Base-by-base conservation (phyloP, 2,113 vertebrate species). In the Redunca redunca region DNA sequence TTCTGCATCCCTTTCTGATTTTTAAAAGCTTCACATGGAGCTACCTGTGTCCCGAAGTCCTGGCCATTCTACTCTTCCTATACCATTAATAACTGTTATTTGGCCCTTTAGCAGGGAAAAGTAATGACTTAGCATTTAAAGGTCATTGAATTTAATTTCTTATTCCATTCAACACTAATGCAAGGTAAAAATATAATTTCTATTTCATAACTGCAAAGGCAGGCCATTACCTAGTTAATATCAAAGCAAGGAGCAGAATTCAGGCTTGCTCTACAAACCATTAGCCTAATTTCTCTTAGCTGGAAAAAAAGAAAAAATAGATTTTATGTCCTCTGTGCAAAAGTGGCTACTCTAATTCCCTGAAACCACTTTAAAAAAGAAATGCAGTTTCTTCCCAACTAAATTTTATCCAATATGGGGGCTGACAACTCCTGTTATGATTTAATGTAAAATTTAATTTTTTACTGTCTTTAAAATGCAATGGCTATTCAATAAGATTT, bases 151-250 rank as follows among this genome's bases (percentile, higher is more conserved):
- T 90, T 97, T 85, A 64, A 96, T 95, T 96, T 87, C 28, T 91
- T 94, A 81, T n/a, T 14, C 52, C 55, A 94, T 78, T 94, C n/a
- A 91, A 57, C 28, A 90, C 36, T 58, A 94, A 90, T 62, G 19
- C 15, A 95, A 95, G 21, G 33, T 91, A 91, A 78, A 96, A 94
- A 64, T 55, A 81, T 90, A 87, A 58, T 67, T 77, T 93, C 16
- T 53, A 57, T 60, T 94, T 94, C 57, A 60, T 92, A 97, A 95
- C 58, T 97, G 19, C 58, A 62, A 55, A 97, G 83, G 52, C 6
- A 94, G 43, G 12, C 28, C 52, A 87, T 94, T 95, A 60, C 50
- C n/a, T 97, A 62, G 87, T 85, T 93, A 97, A 93, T 94, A 93
- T 94, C 89, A 95, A 97, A 82, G 46, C 19, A 78, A 67, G 10